Evolutionary conservation across 1,140 invertebrate genomes (phyloP).

Genomic region (Geopemphigus sp.): DNA sequence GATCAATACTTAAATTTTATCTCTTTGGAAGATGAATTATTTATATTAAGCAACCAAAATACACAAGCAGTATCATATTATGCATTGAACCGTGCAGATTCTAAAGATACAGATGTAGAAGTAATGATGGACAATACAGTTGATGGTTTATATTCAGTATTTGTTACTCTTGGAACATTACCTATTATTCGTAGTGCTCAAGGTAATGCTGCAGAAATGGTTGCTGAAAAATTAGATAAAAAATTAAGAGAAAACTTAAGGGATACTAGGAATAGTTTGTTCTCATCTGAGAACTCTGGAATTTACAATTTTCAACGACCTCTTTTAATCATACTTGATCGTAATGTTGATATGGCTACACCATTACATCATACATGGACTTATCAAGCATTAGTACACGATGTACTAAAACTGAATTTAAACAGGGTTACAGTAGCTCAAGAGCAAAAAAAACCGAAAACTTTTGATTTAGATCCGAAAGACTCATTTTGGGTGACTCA

Average conservation of each 20-base stretch:
- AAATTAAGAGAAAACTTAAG: constrained; percentile 95
- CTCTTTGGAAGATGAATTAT: constrained; percentile 96
- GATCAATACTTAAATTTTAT: constrained; percentile 99
- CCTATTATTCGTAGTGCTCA: constrained; percentile 93
- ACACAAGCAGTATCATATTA: constrained; percentile 90
- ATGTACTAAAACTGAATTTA: constrained; percentile 86
- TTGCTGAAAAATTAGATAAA: constrained; percentile 94
- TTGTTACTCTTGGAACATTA: constrained; percentile 86
- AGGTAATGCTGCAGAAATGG: constrained; percentile 97
- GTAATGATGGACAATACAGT: constrained; percentile 91
- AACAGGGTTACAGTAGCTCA: constrained; percentile 63
- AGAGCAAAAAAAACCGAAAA: constrained; percentile 69
- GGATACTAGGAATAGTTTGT: constrained; percentile 94
- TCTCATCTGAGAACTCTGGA: constrained; percentile 69
- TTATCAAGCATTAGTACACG: constrained; percentile 95
- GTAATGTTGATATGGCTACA: constrained; percentile 95
- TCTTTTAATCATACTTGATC: constrained; percentile 87
- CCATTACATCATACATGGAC: constrained; percentile 99
- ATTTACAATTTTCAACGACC: constrained; percentile 82
- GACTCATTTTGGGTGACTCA: constrained; percentile 92
- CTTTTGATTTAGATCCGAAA: constrained; percentile 85
- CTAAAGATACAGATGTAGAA: constrained; percentile 95
- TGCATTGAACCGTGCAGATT: constrained; percentile 90
- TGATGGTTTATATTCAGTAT: constrained; percentile 94
- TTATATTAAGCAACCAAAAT: constrained; percentile 88